Evolutionary conservation across 2,888 invertebrate genomes (phyloP), one percentile per base, ranked within the genome.

Genomic region (Xestia c-nigrum): DNA sequence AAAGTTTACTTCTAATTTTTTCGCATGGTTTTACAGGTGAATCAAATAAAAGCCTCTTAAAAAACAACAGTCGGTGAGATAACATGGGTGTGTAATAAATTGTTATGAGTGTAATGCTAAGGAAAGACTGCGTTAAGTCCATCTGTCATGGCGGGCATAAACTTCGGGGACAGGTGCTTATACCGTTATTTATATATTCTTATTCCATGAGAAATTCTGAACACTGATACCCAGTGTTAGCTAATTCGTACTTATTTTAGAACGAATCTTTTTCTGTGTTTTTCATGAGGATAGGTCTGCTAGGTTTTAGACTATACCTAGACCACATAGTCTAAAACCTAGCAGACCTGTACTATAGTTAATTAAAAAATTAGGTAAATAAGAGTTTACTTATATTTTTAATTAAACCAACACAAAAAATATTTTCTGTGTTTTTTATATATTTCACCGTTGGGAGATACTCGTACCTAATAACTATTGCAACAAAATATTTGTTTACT

Each of bases 101-200:
- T 64, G 7, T 40, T 52, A 52, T 40, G 24, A 72, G 46, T 52
- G 52, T 82, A 76, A 80, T 77, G 59, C 80, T 77, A 38, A 55
- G 14, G 46, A 40, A 71, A 63, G 46, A 57, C 71, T 31, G 50
- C 38, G 81, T 55, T 68, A 82, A 77, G 63, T 77, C 68, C 72
- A 82, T 82, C 77, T 81, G 82, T 77, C 82, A 82, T 46, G 67
- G 50, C 21, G 59, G n/a, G 14, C 16, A 72, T 81, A 81, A 81
- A 77, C 67, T 64, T 52, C 40, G 52, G 40, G 24, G 57, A 77
- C 71, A 72, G 57, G 68, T 81, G 24, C 61, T 77, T 38, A 31
- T 72, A 64, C 46, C 24, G 31, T 77, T 59, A 68, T 77, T 77
- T 72, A 65, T 82, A 38, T 52, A 0, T 46, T 40, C 59, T 65